phyloP scores from a whole-genome alignment of 2,888 invertebrate genomes.

The Drymonia ruficornis region DNA sequence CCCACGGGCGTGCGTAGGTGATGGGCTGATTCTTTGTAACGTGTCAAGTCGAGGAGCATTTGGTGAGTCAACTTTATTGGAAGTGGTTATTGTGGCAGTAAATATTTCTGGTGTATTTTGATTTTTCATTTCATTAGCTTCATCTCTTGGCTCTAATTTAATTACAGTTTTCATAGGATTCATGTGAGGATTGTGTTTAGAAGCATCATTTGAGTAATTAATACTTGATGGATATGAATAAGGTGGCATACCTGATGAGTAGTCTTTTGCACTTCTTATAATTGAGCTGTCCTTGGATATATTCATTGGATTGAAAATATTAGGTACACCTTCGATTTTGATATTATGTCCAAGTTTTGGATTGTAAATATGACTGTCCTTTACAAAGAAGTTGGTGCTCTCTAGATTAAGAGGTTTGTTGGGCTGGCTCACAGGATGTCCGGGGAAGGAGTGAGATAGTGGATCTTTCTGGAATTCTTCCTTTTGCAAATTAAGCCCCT shows the following conservation, averaged over 20 bases:
- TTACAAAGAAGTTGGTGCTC: conserved; percentile 78
- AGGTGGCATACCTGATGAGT: conserved; percentile 66
- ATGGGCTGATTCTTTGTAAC: conserved; percentile 76
- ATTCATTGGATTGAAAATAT: conserved; percentile 75
- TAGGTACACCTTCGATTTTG: conserved; percentile 75
- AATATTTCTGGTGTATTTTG: conserved; percentile 80
- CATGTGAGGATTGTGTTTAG: conserved; percentile 72
- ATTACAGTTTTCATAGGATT: conserved; percentile 81
- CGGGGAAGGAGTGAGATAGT: conserved; percentile 72
- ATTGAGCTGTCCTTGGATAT: conserved; percentile 75
- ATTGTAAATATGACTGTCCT: conserved; percentile 77
- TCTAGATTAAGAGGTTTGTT: conserved; percentile 77
- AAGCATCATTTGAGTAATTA: conserved; percentile 71
- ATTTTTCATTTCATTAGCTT: conserved; percentile 73
- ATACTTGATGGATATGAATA: conserved; percentile 72
- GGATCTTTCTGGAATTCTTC: conserved; percentile 79
- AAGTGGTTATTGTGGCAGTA: conserved; percentile 76
- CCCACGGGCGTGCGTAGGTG: conserved; percentile 69
- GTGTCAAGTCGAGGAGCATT: conserved; percentile 72
- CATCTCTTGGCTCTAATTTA: conserved; percentile 81
- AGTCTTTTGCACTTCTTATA: conserved; percentile 76
- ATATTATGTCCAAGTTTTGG: conserved; percentile 73
- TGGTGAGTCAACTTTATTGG: conserved; percentile 74
- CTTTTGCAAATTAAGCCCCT: conserved; percentile 69
- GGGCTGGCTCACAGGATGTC: conserved; percentile 65